phyloP scores from a whole-genome alignment of 2,113 vertebrate species.

The Neogobius melanostomus region DNA sequence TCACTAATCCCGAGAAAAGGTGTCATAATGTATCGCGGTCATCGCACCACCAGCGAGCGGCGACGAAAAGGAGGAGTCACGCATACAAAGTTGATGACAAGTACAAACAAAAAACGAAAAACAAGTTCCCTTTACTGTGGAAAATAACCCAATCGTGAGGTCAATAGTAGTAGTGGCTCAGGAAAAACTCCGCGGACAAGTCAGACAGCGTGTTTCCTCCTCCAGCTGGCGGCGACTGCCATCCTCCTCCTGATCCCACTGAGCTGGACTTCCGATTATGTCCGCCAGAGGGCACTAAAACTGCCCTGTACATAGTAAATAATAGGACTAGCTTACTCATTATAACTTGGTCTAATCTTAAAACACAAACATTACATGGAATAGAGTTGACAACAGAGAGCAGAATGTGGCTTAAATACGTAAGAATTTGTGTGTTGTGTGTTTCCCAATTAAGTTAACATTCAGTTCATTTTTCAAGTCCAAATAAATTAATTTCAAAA shows the following conservation, averaged over 20 bases:
- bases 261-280: neutral
- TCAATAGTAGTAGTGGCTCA: neutral
- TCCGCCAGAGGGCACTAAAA: slow-evolving; percentile 32
- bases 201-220: neutral
- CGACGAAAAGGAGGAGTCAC: slow-evolving; percentile 42
- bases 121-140: too few species aligned
- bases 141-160: neutral
- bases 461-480: too few species aligned
- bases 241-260: neutral
- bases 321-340: too few species aligned
- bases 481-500: too few species aligned
- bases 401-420: too few species aligned
- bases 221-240: neutral
- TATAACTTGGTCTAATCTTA: too few species aligned
- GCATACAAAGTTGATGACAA: neutral
- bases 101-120: neutral
- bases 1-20: slow-evolving; percentile 39
- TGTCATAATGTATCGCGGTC: slow-evolving; percentile 30
- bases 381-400: too few species aligned
- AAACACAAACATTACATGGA: too few species aligned
- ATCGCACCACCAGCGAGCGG: neutral
- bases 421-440: too few species aligned
- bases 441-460: too few species aligned
- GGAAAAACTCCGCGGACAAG: neutral
- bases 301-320: too few species aligned